A percentile compares a stretch with the other conserved stretches of the same genome.
Conservation (phyloP, 2,888 invertebrate species). For the Scaeva pyrastri region DNA sequence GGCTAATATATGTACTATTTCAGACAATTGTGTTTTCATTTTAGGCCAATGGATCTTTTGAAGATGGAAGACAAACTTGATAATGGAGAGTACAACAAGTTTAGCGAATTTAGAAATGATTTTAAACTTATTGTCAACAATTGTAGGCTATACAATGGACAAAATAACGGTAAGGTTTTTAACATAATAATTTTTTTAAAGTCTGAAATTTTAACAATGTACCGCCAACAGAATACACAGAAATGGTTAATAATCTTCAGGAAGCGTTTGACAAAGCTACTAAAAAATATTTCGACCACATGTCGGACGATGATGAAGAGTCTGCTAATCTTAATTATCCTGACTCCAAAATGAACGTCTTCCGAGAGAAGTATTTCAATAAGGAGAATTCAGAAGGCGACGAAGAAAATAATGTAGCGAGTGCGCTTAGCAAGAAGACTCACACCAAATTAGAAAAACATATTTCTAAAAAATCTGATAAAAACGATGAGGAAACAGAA, state of each 20-base stretch:
- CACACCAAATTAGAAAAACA: conserved; percentile 35
- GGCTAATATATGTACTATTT: not conserved
- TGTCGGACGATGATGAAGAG: conserved; percentile 93
- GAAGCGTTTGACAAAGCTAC: conserved; percentile 92
- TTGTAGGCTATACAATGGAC: conserved; percentile 96
- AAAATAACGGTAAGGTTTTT: conserved; percentile 91
- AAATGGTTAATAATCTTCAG: conserved; percentile 93
- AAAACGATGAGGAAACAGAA: conserved; percentile 78
- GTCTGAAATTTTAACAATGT: not conserved
- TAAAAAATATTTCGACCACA: conserved; percentile 92
- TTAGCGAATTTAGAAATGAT: conserved; percentile 93
- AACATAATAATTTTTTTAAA: not conserved
- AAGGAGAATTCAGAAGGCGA: conserved; percentile 78
- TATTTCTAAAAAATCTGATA: conserved; percentile 79
- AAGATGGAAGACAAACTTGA: conserved; percentile 95
- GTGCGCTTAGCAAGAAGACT: conserved; percentile 22
- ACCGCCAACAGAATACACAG: conserved; percentile 90
- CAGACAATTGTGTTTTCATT: not conserved
- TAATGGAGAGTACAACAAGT: conserved; percentile 90
- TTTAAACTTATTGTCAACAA: conserved; percentile 97
- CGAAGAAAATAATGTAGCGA: conserved; percentile 77
- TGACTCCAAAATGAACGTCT: conserved; percentile 84
- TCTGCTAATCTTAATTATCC: conserved; percentile 89
- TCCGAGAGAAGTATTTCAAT: conserved; percentile 84
- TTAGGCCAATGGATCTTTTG: conserved; percentile 93